Percentiles rank a stretch among this genome's conserved stretches.
Evolutionary conservation across 2,113 vertebrate genomes (phyloP).

Genomic region (Microcebus lehilahytsara): DNA sequence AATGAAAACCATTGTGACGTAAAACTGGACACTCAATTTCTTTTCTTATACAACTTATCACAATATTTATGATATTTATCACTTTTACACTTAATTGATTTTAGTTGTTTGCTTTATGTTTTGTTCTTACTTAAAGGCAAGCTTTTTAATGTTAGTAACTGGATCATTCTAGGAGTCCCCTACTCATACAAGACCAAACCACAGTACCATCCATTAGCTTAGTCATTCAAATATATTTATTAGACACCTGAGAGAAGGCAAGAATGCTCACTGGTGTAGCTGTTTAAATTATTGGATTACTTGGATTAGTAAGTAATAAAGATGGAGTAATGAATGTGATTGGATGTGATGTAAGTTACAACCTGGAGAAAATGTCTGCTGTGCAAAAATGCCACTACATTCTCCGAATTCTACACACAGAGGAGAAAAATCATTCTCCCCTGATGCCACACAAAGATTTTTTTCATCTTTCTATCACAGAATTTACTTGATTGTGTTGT

Average conservation of each 20-base stretch:
- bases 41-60: not conserved
- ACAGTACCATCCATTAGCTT: not conserved
- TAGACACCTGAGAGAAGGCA: not conserved
- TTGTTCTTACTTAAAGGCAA: not conserved
- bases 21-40: not conserved
- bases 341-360: not conserved
- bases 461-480: not conserved
- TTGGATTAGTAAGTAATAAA: slow-evolving; percentile 25
- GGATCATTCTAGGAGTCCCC: not conserved
- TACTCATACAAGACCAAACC: not conserved
- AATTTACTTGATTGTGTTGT: not conserved
- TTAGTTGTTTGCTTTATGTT: not conserved
- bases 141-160: not conserved
- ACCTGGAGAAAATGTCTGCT: not conserved
- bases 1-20: not conserved
- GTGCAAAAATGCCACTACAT: not conserved
- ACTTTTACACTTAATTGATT: not conserved
- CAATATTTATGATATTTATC: not conserved
- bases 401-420: not conserved
- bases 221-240: slow-evolving; percentile 2
- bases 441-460: not conserved
- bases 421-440: not conserved
- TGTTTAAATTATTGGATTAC: slow-evolving; percentile 4
- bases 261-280: not conserved
- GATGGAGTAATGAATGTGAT: not conserved